A percentile compares a stretch with the other conserved stretches of the same genome.
phyloP scores from a whole-genome alignment of 2,888 invertebrate species.

The Stictocephala bisonia region DNA sequence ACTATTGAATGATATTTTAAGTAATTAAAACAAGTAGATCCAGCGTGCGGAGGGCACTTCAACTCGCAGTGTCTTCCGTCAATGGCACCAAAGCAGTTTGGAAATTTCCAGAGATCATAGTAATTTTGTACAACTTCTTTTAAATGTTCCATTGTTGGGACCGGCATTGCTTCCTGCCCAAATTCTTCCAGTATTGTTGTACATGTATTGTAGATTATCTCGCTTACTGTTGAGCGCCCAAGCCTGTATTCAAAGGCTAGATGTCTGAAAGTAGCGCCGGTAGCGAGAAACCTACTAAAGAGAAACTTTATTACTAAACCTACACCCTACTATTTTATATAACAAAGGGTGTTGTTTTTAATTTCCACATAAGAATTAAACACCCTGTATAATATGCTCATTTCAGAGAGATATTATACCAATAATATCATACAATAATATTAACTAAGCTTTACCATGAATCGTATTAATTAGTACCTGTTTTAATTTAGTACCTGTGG shows the following conservation, averaged over 20 bases:
- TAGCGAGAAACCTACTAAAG: slow-evolving; percentile 23
- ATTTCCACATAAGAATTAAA: no score
- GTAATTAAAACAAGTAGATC: slow-evolving; percentile 46
- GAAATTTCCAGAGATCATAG: slow-evolving; percentile 38
- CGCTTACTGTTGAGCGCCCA: neutral
- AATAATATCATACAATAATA: no score
- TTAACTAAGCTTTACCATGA: no score
- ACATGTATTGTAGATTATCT: slow-evolving; percentile 14
- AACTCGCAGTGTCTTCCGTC: slow-evolving; percentile 46
- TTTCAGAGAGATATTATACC: no score
- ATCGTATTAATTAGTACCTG: no score
- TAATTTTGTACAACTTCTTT: neutral
- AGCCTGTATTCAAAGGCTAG: slow-evolving; percentile 14
- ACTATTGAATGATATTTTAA: slow-evolving; percentile 40
- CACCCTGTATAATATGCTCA: no score
- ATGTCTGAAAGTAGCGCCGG: slow-evolving; percentile 1
- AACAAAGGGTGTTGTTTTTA: no score
- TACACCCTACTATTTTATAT: no score
- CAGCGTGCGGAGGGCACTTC: slow-evolving; percentile 24
- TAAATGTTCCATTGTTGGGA: slow-evolving; percentile 13
- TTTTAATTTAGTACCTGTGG: no score
- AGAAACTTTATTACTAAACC: neutral
- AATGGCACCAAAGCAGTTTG: slow-evolving; percentile 43
- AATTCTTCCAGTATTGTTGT: neutral
- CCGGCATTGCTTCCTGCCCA: neutral